phyloP scores from a whole-genome alignment of 2,888 invertebrate genomes.

The Laspeyria flexula region DNA sequence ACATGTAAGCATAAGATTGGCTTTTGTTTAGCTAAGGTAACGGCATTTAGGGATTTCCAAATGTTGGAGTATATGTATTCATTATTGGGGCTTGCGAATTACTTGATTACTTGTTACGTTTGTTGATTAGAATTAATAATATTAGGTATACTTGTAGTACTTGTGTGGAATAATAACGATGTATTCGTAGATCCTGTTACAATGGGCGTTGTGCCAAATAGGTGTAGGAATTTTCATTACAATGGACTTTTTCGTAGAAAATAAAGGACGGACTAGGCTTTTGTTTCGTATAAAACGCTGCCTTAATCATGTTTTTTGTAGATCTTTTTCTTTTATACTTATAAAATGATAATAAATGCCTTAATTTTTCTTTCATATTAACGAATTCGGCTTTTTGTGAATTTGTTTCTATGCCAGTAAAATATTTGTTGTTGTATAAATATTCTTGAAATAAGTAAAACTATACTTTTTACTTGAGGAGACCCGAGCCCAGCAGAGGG shows the following conservation, averaged over 20 bases:
- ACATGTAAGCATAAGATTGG: not conserved
- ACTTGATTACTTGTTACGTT: conserved; percentile 12
- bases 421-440: too few relatives aligned
- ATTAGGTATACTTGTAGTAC: conserved; percentile 19
- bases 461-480: too few relatives aligned
- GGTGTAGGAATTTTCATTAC: not conserved
- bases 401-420: too few relatives aligned
- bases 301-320: too few relatives aligned
- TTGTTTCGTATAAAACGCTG: too few relatives aligned
- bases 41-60: conserved; percentile 21
- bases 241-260: not conserved
- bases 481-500: too few relatives aligned
- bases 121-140: conserved; percentile 30
- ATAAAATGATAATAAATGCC: too few relatives aligned
- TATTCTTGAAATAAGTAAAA: too few relatives aligned
- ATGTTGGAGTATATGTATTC: conserved; percentile 35
- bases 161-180: not conserved
- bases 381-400: too few relatives aligned
- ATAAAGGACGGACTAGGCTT: too few relatives aligned
- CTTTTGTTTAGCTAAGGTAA: not conserved
- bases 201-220: not conserved
- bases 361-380: too few relatives aligned
- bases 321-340: too few relatives aligned
- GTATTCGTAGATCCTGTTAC: not conserved
- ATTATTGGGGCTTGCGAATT: conserved; percentile 25